Base-by-base conservation (phyloP, 2,888 invertebrate species). In the Gonocerus acuteangulatus region DNA sequence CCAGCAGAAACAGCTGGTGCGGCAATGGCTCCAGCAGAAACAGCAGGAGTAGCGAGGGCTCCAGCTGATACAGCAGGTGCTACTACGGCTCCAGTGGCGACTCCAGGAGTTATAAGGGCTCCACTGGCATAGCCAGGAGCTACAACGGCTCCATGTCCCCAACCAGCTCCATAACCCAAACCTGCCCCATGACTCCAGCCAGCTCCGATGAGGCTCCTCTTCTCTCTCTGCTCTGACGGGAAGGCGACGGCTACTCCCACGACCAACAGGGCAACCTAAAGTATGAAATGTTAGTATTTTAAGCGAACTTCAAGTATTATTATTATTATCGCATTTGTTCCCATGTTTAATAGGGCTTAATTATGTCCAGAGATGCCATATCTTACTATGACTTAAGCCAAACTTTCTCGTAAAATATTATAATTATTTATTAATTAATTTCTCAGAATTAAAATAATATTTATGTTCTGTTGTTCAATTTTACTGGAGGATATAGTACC, bases 241-340 rank as follows among this genome's bases (percentile, higher is more conserved):
- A 16, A 51, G 52, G 52, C 52, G 1, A 39, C 36, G 13, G 16
- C 54, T n/a, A 54, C 54, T 54, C 42, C 54, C 21, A 39, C 54
- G 15, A 54, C 36, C 16, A 54, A 42, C 39, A 54, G 54, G 13
- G 32, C 27, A 13, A 51, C 51, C 51, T 51, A 4, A 18, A 18
- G 19, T 18, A 18, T 15, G 32, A 32, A n/a, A n/a, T n/a, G n/a
- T n/a, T n/a, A n/a, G n/a, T n/a, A n/a, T n/a, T n/a, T n/a, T n/a
- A n/a, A n/a, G n/a, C n/a, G n/a, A n/a, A n/a, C n/a, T n/a, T n/a
- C n/a, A n/a, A n/a, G n/a, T n/a, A n/a, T n/a, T n/a, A n/a, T n/a
- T n/a, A n/a, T n/a, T n/a, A n/a, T n/a, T n/a, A n/a, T n/a, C n/a
- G n/a, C n/a, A n/a, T n/a, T n/a, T n/a, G n/a, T n/a, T n/a, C n/a